Evolutionary conservation across 1,140 invertebrate species (phyloP).

Genomic region (Trichogramma pretiosum): DNA sequence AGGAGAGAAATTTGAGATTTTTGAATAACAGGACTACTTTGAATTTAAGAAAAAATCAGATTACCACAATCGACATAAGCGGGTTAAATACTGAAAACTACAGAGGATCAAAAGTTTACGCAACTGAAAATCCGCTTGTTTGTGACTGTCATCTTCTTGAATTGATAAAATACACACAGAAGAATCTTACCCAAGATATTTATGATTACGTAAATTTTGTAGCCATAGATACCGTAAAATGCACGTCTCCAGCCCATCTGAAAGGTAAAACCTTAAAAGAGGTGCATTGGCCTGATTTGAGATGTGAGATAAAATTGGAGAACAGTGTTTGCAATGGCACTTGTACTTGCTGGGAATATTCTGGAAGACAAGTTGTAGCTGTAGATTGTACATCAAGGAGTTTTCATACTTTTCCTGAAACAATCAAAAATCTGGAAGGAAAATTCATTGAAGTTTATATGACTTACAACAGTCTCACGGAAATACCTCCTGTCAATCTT

Average conservation of each 20-base stretch:
- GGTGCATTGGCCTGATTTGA: background rate
- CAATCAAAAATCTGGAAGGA: background rate
- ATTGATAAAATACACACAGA: slow-evolving; percentile 7
- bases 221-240: background rate
- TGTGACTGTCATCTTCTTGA: slow-evolving; percentile 14
- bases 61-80: background rate
- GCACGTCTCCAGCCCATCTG: background rate
- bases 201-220: background rate
- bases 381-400: background rate
- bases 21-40: background rate
- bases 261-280: background rate
- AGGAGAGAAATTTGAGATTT: background rate
- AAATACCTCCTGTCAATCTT: background rate
- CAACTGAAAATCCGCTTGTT: slow-evolving; percentile 14
- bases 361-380: background rate
- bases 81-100: too few species aligned
- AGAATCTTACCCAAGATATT: background rate
- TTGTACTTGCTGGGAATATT: background rate
- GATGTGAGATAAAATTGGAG: background rate
- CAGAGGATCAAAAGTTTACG: too few species aligned
- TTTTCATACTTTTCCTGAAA: background rate
- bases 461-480: background rate
- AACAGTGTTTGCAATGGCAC: background rate
- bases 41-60: background rate
- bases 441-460: background rate